phyloP scores from a whole-genome alignment of 2,113 vertebrate genomes.

The Melanerpes formicivorus region DNA sequence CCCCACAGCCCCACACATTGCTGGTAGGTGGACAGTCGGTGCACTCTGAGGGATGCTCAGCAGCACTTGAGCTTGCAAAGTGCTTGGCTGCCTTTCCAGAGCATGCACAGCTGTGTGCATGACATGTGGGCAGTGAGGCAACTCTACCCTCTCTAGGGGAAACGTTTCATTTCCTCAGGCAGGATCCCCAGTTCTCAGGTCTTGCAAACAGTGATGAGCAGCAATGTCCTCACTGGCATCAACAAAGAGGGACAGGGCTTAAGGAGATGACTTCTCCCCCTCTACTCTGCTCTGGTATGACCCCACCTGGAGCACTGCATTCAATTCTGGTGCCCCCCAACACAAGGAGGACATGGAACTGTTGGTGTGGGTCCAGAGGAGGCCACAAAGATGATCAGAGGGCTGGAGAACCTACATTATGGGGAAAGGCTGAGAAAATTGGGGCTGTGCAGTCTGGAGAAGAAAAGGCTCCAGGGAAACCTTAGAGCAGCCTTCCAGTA shows the following conservation, averaged over 20 bases:
- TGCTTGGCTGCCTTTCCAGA: too few species aligned
- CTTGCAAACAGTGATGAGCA: background rate
- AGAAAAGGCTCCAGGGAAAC: too few species aligned
- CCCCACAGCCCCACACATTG: background rate
- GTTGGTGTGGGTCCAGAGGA: too few species aligned
- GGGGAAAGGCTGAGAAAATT: too few species aligned
- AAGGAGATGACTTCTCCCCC: background rate
- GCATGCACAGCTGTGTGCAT: accelerated
- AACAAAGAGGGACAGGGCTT: background rate
- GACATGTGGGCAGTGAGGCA: background rate
- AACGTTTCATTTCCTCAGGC: accelerated
- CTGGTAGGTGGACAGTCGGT: accelerated
- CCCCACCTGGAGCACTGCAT: too few species aligned
- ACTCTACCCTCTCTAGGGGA: background rate
- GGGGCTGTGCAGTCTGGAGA: too few species aligned
- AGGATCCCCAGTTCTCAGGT: background rate
- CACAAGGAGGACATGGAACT: too few species aligned
- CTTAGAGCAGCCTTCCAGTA: too few species aligned
- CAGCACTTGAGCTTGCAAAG: background rate
- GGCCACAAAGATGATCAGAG: too few species aligned
- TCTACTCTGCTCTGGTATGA: too few species aligned
- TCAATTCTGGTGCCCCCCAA: too few species aligned
- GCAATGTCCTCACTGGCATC: background rate
- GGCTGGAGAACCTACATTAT: too few species aligned
- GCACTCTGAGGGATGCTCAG: accelerated